Evolutionary conservation across 2,888 invertebrate species (phyloP).

Genomic region (Luffia ferchaultella): DNA sequence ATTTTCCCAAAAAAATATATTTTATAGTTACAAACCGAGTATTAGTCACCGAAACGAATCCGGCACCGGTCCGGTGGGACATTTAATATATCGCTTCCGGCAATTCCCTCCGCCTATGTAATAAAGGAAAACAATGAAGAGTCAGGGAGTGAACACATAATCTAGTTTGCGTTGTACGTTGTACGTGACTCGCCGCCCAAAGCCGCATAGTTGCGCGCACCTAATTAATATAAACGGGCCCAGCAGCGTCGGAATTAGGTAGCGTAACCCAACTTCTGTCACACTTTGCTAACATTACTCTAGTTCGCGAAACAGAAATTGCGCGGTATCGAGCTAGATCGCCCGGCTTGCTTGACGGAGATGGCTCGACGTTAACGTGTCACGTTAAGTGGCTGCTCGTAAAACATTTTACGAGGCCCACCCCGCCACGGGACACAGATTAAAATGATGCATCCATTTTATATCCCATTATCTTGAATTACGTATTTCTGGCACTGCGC

Average conservation of each 20-base stretch:
- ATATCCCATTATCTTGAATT: constrained; percentile 50
- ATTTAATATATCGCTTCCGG: neutral
- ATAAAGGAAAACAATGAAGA: constrained; percentile 6
- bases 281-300: too few species aligned
- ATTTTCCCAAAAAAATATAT: too few species aligned
- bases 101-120: neutral
- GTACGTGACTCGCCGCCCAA: constrained; percentile 27
- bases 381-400: constrained; percentile 41
- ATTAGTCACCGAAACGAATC: neutral
- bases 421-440: constrained; percentile 43
- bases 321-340: neutral
- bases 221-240: constrained; percentile 8
- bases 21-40: too few species aligned
- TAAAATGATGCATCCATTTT: constrained; percentile 63
- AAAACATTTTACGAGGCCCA: constrained; percentile 49
- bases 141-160: constrained; percentile 19
- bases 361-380: constrained; percentile 17
- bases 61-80: neutral
- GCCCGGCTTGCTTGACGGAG: neutral
- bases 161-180: constrained; percentile 30
- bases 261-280: neutral
- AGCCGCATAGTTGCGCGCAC: constrained; percentile 12
- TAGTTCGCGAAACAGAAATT: neutral
- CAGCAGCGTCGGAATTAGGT: neutral
- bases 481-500: constrained; percentile 14